A percentile compares a stretch with the other conserved stretches of the same genome.
Evolutionary conservation across 2,797 vertebrate genomes (phyloP).

Genomic region (Alfaro cultratus): DNA sequence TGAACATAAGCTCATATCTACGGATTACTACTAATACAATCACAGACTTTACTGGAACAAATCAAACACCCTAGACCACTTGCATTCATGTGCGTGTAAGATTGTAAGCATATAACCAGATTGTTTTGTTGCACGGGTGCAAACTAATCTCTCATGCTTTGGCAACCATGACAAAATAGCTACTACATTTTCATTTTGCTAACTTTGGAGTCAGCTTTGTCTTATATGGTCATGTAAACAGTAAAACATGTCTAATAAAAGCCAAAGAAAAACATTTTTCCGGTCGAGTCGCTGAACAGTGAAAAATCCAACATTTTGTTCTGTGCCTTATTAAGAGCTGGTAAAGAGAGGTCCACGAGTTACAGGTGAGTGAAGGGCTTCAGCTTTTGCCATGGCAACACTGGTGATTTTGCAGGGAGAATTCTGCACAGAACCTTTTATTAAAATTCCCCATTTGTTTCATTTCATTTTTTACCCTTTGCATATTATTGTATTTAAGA

Average conservation of each 20-base stretch:
- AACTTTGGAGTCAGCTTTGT: not conserved
- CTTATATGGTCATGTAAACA: not conserved
- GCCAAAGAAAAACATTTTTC: not conserved
- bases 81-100: constrained; percentile 10
- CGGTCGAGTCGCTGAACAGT: constrained; percentile 4
- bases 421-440: not conserved
- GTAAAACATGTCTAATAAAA: not conserved
- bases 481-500: not conserved
- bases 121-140: constrained; percentile 9
- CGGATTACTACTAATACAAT: constrained; percentile 23
- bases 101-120: constrained; percentile 21
- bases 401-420: not conserved
- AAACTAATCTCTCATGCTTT: constrained; percentile 25
- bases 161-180: constrained; percentile 12
- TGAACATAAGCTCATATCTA: constrained; percentile 21
- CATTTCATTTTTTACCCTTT: not conserved
- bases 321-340: constrained; percentile 12
- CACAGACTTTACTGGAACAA: constrained; percentile 23
- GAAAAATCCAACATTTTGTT: not conserved
- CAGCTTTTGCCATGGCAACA: constrained; percentile 2
- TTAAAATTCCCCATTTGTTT: not conserved
- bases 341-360: not conserved
- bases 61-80: constrained; percentile 9
- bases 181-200: not conserved
- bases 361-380: not conserved